Percentiles rank a stretch among this genome's conserved stretches.
phyloP scores from a whole-genome alignment of 2,113 vertebrate species.

The Mastomys coucha region DNA sequence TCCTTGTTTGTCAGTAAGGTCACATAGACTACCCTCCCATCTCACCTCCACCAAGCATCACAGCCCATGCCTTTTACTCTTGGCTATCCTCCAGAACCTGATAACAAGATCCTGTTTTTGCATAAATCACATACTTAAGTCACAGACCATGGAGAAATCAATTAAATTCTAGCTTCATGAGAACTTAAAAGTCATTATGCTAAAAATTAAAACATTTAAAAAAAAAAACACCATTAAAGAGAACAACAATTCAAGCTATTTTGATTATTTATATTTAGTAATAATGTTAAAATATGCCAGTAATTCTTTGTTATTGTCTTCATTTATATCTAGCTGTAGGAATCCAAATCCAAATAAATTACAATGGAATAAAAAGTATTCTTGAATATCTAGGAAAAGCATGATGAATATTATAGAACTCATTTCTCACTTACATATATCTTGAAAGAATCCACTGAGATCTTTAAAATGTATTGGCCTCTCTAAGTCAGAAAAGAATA shows the following conservation, averaged over 20 bases:
- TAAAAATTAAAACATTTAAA: neutral
- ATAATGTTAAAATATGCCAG: neutral
- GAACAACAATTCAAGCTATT: neutral
- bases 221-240: neutral
- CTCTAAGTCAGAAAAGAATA: neutral
- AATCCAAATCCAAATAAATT: neutral
- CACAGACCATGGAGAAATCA: neutral
- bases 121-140: neutral
- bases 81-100: neutral
- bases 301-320: neutral
- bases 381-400: neutral
- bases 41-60: neutral
- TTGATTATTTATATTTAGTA: neutral
- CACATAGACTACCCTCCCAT: neutral
- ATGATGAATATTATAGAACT: neutral
- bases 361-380: neutral
- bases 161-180: neutral
- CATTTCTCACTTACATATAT: slow-evolving; percentile 41
- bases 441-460: neutral
- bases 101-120: neutral
- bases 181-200: neutral
- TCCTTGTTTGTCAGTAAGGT: neutral
- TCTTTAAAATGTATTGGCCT: neutral
- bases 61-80: neutral
- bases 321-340: neutral